Evolutionary conservation across 92 coral and sea anemone species (phyloP).

Genomic region (Actinernus sp.): DNA sequence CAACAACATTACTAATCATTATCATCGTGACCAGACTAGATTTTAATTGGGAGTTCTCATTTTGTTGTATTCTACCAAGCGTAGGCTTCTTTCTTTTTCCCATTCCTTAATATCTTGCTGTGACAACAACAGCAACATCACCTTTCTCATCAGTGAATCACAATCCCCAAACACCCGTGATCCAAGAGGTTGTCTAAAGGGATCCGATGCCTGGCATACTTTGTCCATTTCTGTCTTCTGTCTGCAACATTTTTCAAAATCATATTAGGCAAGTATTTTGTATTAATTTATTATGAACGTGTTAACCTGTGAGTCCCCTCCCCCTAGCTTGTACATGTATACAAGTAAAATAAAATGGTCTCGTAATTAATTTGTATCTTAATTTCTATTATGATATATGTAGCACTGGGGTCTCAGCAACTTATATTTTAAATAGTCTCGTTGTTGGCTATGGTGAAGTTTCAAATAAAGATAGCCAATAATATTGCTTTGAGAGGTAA

Average conservation of each 20-base stretch:
- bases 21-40: too few relatives aligned
- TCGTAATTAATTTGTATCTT: too few relatives aligned
- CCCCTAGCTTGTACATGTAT: too few relatives aligned
- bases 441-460: too few relatives aligned
- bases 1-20: not conserved
- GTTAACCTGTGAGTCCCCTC: too few relatives aligned
- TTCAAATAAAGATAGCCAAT: too few relatives aligned
- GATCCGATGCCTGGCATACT: conserved; percentile 15
- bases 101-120: conserved; percentile 13
- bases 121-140: conserved; percentile 26
- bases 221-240: conserved; percentile 51
- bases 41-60: conserved; percentile 8
- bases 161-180: conserved; percentile 60
- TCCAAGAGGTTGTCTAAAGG: conserved; percentile 10
- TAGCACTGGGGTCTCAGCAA: too few relatives aligned
- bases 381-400: too few relatives aligned
- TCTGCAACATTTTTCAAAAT: conserved; percentile 1
- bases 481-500: too few relatives aligned
- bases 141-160: conserved; percentile 18
- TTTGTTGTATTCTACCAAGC: conserved; percentile 13
- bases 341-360: too few relatives aligned
- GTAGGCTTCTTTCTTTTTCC: conserved; percentile 11
- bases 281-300: not conserved
- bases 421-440: too few relatives aligned
- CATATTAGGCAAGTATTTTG: not conserved